Evolutionary conservation across 64 coral and sea anemone species (phyloP).

Genomic region (Stichodactyla helianthus): DNA sequence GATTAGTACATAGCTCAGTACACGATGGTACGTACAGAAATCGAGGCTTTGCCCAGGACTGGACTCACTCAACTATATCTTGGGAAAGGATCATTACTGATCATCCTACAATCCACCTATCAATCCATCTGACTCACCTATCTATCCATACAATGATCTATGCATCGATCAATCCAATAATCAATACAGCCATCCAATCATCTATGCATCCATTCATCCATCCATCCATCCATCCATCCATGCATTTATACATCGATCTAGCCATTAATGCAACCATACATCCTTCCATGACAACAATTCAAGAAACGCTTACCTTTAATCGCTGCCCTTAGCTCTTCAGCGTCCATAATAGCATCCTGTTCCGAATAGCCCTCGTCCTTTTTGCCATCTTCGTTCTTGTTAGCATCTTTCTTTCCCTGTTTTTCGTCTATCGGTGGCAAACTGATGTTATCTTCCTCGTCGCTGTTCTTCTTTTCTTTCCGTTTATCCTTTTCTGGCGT

Average conservation of each 20-base stretch:
- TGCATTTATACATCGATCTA: neutral
- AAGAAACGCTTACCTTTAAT: conserved; percentile 49
- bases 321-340: conserved; percentile 45
- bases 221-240: no score
- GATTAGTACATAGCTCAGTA: no score
- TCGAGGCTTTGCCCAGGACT: no score
- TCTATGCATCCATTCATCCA: no score
- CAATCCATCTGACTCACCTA: no score
- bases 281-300: neutral
- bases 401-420: neutral
- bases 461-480: conserved; percentile 26
- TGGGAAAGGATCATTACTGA: no score
- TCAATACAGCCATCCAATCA: no score
- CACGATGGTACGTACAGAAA: no score
- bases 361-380: conserved; percentile 47
- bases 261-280: neutral
- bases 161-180: no score
- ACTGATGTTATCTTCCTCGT: conserved; percentile 47
- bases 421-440: conserved; percentile 48
- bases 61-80: no score
- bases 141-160: no score
- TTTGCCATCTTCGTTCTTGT: neutral
- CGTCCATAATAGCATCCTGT: conserved; percentile 50
- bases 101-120: no score
- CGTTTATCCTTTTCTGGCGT: conserved; percentile 17